Conservation (phyloP, 2,797 vertebrate species). For the Margarornis squamiger region DNA sequence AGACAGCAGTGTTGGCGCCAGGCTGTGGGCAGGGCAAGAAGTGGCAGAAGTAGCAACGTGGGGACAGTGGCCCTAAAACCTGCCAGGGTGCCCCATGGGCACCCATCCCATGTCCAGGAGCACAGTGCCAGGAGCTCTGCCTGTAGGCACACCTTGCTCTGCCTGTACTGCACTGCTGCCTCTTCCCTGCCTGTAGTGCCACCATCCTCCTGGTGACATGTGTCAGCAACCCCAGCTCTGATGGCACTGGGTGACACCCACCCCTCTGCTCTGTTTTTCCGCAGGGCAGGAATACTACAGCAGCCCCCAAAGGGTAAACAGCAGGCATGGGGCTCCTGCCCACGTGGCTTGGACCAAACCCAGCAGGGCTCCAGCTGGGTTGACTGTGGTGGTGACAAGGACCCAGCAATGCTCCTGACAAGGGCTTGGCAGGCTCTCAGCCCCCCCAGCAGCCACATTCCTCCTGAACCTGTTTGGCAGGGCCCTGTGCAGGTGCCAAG, state of each 20-base stretch:
- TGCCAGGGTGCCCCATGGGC: neutral
- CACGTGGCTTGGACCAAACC: fast-evolving
- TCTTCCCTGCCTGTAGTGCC: neutral
- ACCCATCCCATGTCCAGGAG: neutral
- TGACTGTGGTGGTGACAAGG: neutral
- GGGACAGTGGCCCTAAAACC: neutral
- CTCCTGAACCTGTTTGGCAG: conserved; percentile 35
- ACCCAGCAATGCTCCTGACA: neutral
- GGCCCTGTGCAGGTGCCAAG: neutral
- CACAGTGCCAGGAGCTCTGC: neutral
- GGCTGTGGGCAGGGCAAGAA: neutral
- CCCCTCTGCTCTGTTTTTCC: fast-evolving
- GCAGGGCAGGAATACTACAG: neutral
- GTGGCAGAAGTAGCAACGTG: fast-evolving
- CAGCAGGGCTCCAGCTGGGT: neutral
- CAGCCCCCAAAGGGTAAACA: neutral
- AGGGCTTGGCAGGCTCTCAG: neutral
- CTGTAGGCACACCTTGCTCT: neutral
- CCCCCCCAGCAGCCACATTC: conserved; percentile 7
- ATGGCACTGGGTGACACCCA: neutral
- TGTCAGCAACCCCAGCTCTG: neutral
- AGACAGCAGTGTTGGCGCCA: too few relatives aligned
- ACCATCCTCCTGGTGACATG: fast-evolving
- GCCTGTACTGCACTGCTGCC: neutral
- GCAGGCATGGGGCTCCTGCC: neutral